A percentile compares a stretch with the other conserved stretches of the same genome.
phyloP scores from a whole-genome alignment of 2,888 invertebrate genomes.

The Xanthorhoe designata region DNA sequence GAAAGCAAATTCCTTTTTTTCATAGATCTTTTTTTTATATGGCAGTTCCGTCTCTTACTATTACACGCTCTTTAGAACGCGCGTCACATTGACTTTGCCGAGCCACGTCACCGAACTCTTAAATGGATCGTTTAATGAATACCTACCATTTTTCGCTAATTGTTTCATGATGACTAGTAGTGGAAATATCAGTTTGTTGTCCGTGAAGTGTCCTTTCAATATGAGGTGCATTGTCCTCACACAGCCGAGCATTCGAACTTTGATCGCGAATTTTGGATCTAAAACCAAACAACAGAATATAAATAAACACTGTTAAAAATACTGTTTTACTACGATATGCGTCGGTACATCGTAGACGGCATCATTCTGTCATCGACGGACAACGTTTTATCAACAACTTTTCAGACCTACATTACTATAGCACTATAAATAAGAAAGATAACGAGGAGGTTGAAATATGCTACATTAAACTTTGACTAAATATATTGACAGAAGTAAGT shows the following conservation, averaged over 20 bases:
- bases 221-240: slow-evolving; percentile 87
- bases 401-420: neutral
- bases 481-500: too few species aligned
- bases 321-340: neutral
- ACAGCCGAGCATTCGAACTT: slow-evolving; percentile 86
- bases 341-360: slow-evolving; percentile 20
- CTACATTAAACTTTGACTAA: too few species aligned
- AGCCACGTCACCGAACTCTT: too few species aligned
- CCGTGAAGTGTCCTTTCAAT: slow-evolving; percentile 85
- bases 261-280: slow-evolving; percentile 88
- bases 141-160: slow-evolving; percentile 86
- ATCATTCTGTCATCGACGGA: too few species aligned
- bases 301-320: slow-evolving; percentile 3
- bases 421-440: too few species aligned
- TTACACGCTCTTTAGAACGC: too few species aligned
- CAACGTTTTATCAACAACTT: slow-evolving; percentile 31
- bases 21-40: too few species aligned
- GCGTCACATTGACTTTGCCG: too few species aligned
- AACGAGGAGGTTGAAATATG: neutral
- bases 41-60: too few species aligned
- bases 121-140: slow-evolving; percentile 12
- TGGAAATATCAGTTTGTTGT: slow-evolving; percentile 85
- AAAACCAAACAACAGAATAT: slow-evolving; percentile 50
- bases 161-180: slow-evolving; percentile 86
- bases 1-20: too few species aligned